Conservation (phyloP, 1,140 invertebrate species). For the Panagrolaimus sp. region DNA sequence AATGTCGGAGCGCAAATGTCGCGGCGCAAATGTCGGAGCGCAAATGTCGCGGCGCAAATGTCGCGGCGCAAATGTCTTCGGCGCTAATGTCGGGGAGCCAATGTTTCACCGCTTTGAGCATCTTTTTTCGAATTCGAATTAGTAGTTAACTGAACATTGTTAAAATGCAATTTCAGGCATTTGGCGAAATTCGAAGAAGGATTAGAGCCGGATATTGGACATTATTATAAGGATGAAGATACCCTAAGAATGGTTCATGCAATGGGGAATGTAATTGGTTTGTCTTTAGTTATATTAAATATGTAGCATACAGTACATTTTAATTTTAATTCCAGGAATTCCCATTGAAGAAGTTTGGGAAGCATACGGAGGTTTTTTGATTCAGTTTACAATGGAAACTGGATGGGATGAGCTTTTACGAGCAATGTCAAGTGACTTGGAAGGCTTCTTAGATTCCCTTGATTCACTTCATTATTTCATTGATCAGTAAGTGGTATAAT, state of each 20-base stretch:
- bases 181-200: conserved; percentile 57
- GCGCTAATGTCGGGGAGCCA: too few species aligned
- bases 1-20: too few species aligned
- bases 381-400: conserved; percentile 59
- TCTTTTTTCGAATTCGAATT: too few species aligned
- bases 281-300: too few species aligned
- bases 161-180: neutral
- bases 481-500: neutral
- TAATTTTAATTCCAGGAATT: too few species aligned
- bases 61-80: too few species aligned
- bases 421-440: conserved; percentile 53
- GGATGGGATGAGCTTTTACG: conserved; percentile 58
- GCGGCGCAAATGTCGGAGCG: too few species aligned
- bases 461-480: conserved; percentile 47
- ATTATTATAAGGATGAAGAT: conserved; percentile 57
- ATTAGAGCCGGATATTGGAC: conserved; percentile 54
- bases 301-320: too few species aligned
- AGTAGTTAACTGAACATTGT: too few species aligned
- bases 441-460: conserved; percentile 55
- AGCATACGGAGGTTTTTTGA: conserved; percentile 56
- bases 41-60: too few species aligned
- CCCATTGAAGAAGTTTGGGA: conserved; percentile 58
- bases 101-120: too few species aligned
- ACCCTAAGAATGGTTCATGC: conserved; percentile 52
- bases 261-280: conserved; percentile 54